Conservation (phyloP, 1,140 invertebrate species). For the Vanessa tameamea region DNA sequence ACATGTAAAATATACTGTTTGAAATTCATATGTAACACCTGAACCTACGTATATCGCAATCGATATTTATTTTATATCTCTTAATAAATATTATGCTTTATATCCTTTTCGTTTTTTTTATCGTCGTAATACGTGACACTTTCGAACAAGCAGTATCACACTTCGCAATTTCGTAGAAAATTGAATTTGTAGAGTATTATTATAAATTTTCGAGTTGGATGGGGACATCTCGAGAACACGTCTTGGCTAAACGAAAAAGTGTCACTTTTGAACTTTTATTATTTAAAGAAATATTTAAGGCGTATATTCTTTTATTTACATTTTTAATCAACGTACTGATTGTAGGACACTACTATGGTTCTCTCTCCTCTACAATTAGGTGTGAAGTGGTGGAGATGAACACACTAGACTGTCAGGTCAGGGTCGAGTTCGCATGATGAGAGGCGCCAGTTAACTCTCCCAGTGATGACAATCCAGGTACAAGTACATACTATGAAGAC, state of each 20-base stretch:
- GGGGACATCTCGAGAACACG: conserved; percentile 20
- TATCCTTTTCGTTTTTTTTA: background rate
- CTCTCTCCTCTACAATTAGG: conserved; percentile 1
- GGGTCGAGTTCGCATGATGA: background rate
- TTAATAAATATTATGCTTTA: background rate
- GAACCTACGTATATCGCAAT: background rate
- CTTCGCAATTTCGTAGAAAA: conserved; percentile 25
- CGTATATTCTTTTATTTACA: background rate
- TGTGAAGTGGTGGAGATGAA: background rate
- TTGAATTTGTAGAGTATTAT: conserved; percentile 29
- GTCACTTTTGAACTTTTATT: background rate
- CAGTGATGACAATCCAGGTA: background rate
- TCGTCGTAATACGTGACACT: conserved; percentile 20
- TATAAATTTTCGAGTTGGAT: conserved; percentile 26
- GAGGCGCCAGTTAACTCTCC: background rate
- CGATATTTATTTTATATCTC: background rate
- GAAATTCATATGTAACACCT: no score
- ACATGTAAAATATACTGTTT: no score
- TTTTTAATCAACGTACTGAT: background rate
- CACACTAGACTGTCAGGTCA: background rate
- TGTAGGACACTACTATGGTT: background rate
- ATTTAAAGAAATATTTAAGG: background rate
- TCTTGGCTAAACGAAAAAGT: background rate
- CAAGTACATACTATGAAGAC: no score
- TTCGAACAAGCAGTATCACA: conserved; percentile 22